Conservation (phyloP, 1,140 invertebrate species). For the Bacillus rossius region DNA sequence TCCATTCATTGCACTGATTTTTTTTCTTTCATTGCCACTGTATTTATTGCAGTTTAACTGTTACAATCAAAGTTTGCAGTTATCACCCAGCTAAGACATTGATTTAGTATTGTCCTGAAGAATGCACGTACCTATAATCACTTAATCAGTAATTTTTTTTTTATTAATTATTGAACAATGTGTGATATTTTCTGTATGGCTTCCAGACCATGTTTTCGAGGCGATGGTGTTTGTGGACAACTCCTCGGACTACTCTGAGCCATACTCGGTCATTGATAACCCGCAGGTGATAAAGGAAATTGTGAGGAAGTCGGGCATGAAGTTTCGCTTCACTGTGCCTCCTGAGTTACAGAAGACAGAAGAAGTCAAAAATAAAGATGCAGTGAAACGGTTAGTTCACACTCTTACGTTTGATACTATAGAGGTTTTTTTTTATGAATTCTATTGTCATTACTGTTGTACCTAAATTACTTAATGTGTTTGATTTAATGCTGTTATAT, state of each 20-base stretch:
- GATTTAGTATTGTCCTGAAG: too few relatives aligned
- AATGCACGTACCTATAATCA: too few relatives aligned
- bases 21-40: too few relatives aligned
- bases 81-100: too few relatives aligned
- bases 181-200: slow-evolving; percentile 14
- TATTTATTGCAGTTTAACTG: too few relatives aligned
- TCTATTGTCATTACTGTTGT: too few relatives aligned
- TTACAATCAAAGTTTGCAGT: too few relatives aligned
- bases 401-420: too few relatives aligned
- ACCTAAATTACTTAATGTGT: too few relatives aligned
- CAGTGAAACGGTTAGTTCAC: slow-evolving; percentile 19
- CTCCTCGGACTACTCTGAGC: slow-evolving; percentile 46
- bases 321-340: slow-evolving; percentile 50
- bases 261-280: slow-evolving; percentile 44
- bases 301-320: slow-evolving; percentile 56
- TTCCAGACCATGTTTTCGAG: slow-evolving; percentile 62
- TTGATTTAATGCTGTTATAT: too few relatives aligned
- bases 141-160: too few relatives aligned
- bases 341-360: slow-evolving; percentile 30
- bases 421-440: background rate
- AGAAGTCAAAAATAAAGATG: slow-evolving; percentile 37
- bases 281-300: slow-evolving; percentile 54
- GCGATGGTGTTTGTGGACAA: slow-evolving; percentile 59
- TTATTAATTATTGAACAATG: slow-evolving; percentile 5
- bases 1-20: too few relatives aligned